Evolutionary conservation across 1,140 invertebrate genomes (phyloP).

Genomic region (Pseudomyrmex pallidus): DNA sequence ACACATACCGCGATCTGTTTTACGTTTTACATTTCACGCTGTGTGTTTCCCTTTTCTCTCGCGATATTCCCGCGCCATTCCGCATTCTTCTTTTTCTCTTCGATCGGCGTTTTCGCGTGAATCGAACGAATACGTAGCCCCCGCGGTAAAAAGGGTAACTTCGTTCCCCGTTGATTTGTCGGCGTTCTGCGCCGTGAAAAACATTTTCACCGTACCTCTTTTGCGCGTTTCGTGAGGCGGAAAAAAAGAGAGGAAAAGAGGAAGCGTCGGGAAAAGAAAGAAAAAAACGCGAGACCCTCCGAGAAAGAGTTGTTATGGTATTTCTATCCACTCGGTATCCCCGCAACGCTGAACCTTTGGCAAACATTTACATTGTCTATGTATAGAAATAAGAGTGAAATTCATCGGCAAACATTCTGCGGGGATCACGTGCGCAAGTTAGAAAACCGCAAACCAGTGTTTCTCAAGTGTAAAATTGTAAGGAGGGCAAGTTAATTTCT

Average conservation of each 20-base stretch:
- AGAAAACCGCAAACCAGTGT: slow-evolving; percentile 5
- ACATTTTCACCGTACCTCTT: slow-evolving; percentile 13
- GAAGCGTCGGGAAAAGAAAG: not conserved
- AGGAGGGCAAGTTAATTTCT: slow-evolving; percentile 4
- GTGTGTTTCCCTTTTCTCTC: not conserved
- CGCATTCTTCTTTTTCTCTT: not conserved
- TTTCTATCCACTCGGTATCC: slow-evolving; percentile 24
- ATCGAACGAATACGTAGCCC: not conserved
- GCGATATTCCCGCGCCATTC: not conserved
- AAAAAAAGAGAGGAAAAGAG: not conserved
- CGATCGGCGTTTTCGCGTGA: not conserved
- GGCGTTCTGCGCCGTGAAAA: not conserved
- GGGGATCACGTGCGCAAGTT: not conserved
- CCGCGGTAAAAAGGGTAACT: slow-evolving; percentile 14
- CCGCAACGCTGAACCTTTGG: slow-evolving; percentile 45
- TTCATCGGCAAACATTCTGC: slow-evolving; percentile 57
- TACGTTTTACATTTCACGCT: not conserved
- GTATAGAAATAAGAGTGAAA: slow-evolving; percentile 58
- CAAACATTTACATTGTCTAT: slow-evolving; percentile 63
- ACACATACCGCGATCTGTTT: slow-evolving; percentile 30
- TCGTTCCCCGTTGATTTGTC: slow-evolving; percentile 17
- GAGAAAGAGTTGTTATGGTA: slow-evolving; percentile 29
- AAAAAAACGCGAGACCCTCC: not conserved
- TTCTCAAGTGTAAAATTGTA: slow-evolving; percentile 24
- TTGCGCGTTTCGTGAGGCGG: not conserved